phyloP scores from a whole-genome alignment of 2,797 vertebrate species.

The Perodicticus potto region DNA sequence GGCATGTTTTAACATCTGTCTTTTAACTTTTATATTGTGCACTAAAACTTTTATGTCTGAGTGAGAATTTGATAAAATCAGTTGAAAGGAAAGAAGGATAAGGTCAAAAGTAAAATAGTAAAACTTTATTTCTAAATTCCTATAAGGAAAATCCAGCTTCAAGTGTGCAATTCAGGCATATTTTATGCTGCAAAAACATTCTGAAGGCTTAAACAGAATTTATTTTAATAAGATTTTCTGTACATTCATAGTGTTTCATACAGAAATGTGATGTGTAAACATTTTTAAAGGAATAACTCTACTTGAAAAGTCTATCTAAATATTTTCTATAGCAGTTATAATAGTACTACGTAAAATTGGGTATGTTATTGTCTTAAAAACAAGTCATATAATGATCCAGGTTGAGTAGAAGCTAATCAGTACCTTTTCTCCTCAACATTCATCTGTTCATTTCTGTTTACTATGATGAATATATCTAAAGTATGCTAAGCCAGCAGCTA shows the following conservation, averaged over 20 bases:
- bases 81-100: neutral
- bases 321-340: neutral
- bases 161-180: neutral
- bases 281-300: neutral
- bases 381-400: neutral
- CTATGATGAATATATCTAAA: neutral
- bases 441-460: neutral
- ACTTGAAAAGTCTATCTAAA: neutral
- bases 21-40: neutral
- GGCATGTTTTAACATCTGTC: neutral
- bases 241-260: neutral
- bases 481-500: slow-evolving; percentile 51
- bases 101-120: neutral
- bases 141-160: neutral
- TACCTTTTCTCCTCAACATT: neutral
- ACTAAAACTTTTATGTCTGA: neutral
- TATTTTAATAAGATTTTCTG: neutral
- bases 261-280: neutral
- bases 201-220: neutral
- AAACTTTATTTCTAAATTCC: slow-evolving; percentile 16
- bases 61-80: neutral
- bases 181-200: neutral
- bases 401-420: neutral
- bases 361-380: neutral
- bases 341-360: neutral